These are phyloP conservation scores for Neodiprion lecontei DNA, from an alignment of 1,140 invertebrate species.

Conservation along the genomic window DNA sequence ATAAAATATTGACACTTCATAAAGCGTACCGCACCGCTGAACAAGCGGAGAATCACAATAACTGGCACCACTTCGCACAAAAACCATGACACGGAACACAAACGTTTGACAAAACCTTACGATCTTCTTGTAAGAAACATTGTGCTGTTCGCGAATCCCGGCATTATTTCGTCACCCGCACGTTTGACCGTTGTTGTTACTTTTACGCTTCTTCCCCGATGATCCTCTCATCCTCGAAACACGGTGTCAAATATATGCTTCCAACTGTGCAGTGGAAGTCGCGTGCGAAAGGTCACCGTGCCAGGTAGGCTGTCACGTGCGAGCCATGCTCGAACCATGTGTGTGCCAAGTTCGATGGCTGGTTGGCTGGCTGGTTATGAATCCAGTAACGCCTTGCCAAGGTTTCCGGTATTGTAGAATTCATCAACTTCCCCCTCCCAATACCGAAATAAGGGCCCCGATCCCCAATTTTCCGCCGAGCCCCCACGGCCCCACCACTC, in stretches of 20 bases:
- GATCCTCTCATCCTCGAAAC: too few species aligned
- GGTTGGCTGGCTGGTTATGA: background rate
- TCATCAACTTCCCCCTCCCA: background rate
- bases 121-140: too few species aligned
- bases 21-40: too few species aligned
- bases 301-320: conserved; percentile 2
- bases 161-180: background rate
- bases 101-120: too few species aligned
- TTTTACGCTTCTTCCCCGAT: too few species aligned
- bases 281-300: conserved; percentile 3
- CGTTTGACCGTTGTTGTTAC: too few species aligned
- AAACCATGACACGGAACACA: too few species aligned
- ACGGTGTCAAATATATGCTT: background rate
- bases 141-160: too few species aligned
- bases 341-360: background rate
- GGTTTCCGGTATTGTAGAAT: conserved; percentile 5
- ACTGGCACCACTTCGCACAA: too few species aligned
- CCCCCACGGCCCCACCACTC: background rate
- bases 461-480: background rate
- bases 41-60: too few species aligned
- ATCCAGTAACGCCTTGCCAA: background rate
- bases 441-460: background rate
- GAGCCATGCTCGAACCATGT: background rate
- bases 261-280: background rate
- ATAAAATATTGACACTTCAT: too few species aligned